Percentiles rank a stretch among this genome's conserved stretches.
Conservation (phyloP, 2,888 invertebrate species). For the Rhamphomyia laevipes region DNA sequence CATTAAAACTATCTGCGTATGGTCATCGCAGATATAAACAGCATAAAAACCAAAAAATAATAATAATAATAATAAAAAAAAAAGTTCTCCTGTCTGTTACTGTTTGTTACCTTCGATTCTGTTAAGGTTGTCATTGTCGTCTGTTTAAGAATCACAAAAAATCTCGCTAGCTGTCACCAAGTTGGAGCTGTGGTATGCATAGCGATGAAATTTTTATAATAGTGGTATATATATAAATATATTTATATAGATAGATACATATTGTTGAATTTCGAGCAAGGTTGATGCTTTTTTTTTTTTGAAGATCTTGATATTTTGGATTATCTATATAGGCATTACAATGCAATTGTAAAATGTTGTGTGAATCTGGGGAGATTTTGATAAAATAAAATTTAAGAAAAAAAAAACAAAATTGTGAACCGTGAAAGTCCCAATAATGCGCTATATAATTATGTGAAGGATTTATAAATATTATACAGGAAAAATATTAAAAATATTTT, state of each 20-base stretch:
- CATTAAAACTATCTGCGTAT: no score
- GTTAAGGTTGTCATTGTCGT: constrained; percentile 12
- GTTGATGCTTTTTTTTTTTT: no score
- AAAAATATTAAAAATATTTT: no score
- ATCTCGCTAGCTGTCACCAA: constrained; percentile 13
- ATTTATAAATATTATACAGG: no score
- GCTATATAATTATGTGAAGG: background rate
- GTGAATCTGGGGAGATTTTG: no score
- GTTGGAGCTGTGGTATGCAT: constrained; percentile 9
- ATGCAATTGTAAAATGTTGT: background rate
- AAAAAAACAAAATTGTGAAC: background rate
- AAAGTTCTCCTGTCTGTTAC: background rate
- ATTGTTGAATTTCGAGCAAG: no score
- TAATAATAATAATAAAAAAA: no score
- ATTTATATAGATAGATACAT: no score
- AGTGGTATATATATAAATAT: no score
- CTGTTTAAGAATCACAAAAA: constrained; percentile 7
- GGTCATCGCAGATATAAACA: no score
- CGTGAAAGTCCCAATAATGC: background rate
- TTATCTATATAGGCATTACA: background rate
- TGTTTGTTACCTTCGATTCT: constrained; percentile 1
- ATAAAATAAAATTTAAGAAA: background rate
- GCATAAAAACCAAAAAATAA: no score
- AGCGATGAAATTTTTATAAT: constrained; percentile 6
- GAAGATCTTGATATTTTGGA: no score